These are phyloP conservation scores for Mus pahari DNA, from an alignment of 2,113 vertebrate genomes.

Conservation along the genomic window DNA sequence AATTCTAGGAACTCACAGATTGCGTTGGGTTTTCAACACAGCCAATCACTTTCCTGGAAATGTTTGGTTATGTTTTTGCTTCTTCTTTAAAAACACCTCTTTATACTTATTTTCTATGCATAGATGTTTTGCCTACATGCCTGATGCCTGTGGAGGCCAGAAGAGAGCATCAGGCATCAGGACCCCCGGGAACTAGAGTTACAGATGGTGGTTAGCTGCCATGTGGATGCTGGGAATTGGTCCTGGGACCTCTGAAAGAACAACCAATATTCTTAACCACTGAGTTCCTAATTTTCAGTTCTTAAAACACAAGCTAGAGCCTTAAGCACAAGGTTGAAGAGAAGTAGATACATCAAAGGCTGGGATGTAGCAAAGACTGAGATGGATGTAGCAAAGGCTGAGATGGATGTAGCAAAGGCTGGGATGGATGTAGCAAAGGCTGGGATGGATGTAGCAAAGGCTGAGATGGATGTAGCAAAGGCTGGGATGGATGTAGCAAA, in stretches of 20 bases:
- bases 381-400: not conserved
- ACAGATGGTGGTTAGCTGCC: too few species aligned
- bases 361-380: not conserved
- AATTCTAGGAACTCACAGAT: not conserved
- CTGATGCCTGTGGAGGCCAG: not conserved
- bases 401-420: not conserved
- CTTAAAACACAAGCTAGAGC: not conserved
- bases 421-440: too few species aligned
- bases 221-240: not conserved
- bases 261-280: not conserved
- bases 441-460: too few species aligned
- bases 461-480: not conserved
- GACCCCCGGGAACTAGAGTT: not conserved
- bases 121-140: not conserved
- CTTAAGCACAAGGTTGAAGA: not conserved
- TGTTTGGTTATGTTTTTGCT: not conserved
- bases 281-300: not conserved
- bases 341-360: not conserved
- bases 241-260: not conserved
- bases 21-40: not conserved
- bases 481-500: too few species aligned
- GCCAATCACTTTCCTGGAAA: not conserved
- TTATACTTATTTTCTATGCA: not conserved
- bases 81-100: not conserved
- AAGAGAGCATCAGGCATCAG: not conserved